These are phyloP conservation scores for Nesospiza acunhae DNA, from an alignment of 2,113 vertebrate genomes.

Conservation along the genomic window DNA sequence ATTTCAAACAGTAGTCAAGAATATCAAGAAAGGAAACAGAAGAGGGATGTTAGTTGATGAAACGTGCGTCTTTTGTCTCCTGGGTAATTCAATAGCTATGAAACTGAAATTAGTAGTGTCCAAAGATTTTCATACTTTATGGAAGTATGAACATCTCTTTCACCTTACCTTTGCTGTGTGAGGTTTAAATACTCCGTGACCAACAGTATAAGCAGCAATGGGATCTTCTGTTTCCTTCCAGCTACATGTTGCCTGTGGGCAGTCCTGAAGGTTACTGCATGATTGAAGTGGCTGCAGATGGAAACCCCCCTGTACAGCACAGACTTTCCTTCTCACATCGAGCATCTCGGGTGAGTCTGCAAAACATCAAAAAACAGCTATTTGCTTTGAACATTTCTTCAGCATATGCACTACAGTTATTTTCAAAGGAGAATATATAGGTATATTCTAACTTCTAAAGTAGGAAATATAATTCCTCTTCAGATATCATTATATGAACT, in stretches of 20 bases:
- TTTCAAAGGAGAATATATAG: neutral
- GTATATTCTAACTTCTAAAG: neutral
- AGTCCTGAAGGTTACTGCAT: constrained; percentile 74
- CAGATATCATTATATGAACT: neutral
- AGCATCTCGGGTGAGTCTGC: constrained; percentile 75
- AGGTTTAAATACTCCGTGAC: constrained; percentile 14
- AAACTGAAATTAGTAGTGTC: neutral
- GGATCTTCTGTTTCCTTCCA: constrained; percentile 71
- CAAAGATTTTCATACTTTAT: neutral
- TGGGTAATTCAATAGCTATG: neutral
- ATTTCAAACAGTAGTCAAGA: constrained; percentile 38
- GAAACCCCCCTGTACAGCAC: constrained; percentile 71
- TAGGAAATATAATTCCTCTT: neutral
- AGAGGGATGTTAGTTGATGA: neutral
- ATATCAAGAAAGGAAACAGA: constrained; percentile 1
- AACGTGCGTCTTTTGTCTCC: constrained; percentile 12
- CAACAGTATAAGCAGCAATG: constrained; percentile 57
- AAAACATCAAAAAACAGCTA: neutral
- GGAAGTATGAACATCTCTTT: neutral
- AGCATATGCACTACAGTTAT: neutral
- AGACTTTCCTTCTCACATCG: constrained; percentile 60
- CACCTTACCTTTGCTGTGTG: neutral
- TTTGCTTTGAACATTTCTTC: neutral
- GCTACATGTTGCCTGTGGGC: constrained; percentile 77
- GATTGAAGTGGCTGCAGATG: constrained; percentile 81